Percentiles rank a stretch among this genome's conserved stretches.
phyloP scores from a whole-genome alignment of 2,888 invertebrate genomes.

The Clanis bilineata region DNA sequence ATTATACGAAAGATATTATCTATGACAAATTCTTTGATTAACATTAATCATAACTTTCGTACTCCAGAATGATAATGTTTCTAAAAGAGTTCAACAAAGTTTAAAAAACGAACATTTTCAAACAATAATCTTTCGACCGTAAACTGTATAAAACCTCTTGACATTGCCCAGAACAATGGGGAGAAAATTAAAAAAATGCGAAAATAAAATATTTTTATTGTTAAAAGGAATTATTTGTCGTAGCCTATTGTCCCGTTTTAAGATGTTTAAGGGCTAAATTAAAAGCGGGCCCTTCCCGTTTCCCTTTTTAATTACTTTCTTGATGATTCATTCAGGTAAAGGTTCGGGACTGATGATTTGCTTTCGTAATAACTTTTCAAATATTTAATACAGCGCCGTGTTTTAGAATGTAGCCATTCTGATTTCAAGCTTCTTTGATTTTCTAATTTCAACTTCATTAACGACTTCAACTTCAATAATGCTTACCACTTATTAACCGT shows the following conservation, averaged over 20 bases:
- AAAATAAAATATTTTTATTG: constrained; percentile 4
- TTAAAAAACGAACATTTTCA: not conserved
- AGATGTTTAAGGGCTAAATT: constrained; percentile 25
- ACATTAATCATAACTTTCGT: too few relatives aligned
- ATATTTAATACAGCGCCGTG: not conserved
- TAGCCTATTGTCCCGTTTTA: constrained; percentile 22
- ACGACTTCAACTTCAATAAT: too few relatives aligned
- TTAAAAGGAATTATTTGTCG: constrained; percentile 14
- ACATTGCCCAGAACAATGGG: not conserved
- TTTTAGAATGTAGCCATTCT: too few relatives aligned
- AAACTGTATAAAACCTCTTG: not conserved
- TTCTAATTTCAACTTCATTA: not conserved
- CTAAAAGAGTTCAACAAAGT: not conserved
- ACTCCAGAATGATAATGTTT: not conserved
- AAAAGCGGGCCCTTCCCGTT: constrained; percentile 27
- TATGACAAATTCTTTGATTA: too few relatives aligned
- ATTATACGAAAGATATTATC: not conserved
- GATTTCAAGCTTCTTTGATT: not conserved
- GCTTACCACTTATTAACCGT: too few relatives aligned
- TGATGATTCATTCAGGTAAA: constrained; percentile 33
- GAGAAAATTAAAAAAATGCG: not conserved
- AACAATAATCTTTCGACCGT: not conserved
- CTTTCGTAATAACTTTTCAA: constrained; percentile 5
- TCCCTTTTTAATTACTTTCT: constrained; percentile 38
- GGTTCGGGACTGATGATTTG: constrained; percentile 20